These are phyloP conservation scores for Megaustenia siamemsis DNA, from an alignment of 2,888 invertebrate genomes.

Conservation along the genomic window DNA sequence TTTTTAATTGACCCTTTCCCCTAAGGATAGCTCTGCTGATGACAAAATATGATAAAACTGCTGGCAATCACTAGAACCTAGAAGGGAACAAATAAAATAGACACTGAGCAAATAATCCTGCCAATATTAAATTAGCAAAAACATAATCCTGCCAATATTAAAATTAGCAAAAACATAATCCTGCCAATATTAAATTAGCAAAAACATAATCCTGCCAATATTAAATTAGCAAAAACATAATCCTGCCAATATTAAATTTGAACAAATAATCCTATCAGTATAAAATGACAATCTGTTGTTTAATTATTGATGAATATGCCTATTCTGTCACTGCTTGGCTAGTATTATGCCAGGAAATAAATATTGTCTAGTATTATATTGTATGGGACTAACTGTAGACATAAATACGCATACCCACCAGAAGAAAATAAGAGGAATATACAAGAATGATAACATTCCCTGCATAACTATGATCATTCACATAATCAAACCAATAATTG, in stretches of 20 bases:
- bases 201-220: no score
- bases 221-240: no score
- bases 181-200: no score
- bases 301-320: background rate
- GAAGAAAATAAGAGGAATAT: background rate
- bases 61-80: background rate
- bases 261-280: background rate
- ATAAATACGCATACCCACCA: background rate
- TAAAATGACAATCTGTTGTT: background rate
- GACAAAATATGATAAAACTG: background rate
- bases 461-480: background rate
- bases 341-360: conserved; percentile 37
- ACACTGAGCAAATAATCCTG: background rate
- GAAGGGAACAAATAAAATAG: background rate
- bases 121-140: no score
- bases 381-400: background rate
- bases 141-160: no score
- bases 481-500: background rate
- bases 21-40: background rate
- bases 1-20: conserved; percentile 11
- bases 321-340: background rate
- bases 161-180: no score
- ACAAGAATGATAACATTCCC: background rate
- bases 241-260: background rate
- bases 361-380: background rate